phyloP scores from a whole-genome alignment of 2,797 vertebrate genomes.

The Paedocypris micromegethes region DNA sequence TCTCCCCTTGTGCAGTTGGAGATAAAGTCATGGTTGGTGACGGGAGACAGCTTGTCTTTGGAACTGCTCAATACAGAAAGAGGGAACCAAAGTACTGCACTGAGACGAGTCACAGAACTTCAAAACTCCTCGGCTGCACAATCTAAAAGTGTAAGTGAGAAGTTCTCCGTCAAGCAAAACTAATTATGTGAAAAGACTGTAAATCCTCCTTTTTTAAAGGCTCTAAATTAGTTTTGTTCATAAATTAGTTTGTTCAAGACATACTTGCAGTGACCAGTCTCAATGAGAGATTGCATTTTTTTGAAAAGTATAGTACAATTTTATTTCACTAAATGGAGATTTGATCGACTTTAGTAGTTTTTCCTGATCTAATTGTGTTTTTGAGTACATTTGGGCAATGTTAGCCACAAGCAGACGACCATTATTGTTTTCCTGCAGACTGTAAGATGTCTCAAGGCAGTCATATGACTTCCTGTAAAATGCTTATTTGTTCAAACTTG shows the following conservation, averaged over 20 bases:
- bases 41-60: slow-evolving; percentile 90
- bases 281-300: too few species aligned
- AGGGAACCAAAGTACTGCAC: slow-evolving; percentile 81
- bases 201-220: too few species aligned
- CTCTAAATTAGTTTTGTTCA: too few species aligned
- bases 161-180: neutral
- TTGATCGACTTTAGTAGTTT: too few species aligned
- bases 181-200: too few species aligned
- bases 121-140: slow-evolving; percentile 77
- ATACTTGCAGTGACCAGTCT: too few species aligned
- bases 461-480: slow-evolving; percentile 11
- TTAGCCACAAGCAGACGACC: neutral
- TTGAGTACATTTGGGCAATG: too few species aligned
- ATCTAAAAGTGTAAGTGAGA: slow-evolving; percentile 77
- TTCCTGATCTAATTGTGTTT: too few species aligned
- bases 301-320: too few species aligned
- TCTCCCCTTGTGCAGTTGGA: slow-evolving; percentile 71
- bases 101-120: slow-evolving; percentile 75
- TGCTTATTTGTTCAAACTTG: slow-evolving; percentile 11
- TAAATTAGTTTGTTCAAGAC: too few species aligned
- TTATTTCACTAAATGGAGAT: too few species aligned
- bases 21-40: slow-evolving; percentile 93
- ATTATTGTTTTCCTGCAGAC: neutral
- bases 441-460: slow-evolving; percentile 3
- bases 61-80: slow-evolving; percentile 85